phyloP scores from a whole-genome alignment of 2,797 vertebrate genomes.

The Taenioides sp. region DNA sequence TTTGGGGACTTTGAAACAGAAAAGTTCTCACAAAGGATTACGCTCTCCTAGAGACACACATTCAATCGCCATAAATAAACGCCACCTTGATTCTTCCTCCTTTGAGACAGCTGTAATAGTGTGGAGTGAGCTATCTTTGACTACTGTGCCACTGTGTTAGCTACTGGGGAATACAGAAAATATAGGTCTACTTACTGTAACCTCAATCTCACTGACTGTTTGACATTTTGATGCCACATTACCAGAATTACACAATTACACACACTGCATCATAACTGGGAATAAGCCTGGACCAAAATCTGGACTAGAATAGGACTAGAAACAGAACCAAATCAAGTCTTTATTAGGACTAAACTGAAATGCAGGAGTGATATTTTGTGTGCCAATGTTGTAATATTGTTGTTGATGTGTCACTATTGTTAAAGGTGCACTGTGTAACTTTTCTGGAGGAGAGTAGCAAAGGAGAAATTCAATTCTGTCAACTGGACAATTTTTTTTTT shows the following conservation, averaged over 20 bases:
- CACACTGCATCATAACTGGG: background rate
- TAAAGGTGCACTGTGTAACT: too few relatives aligned
- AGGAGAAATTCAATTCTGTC: too few relatives aligned
- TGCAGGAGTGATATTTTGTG: too few relatives aligned
- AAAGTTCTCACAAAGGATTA: conserved; percentile 22
- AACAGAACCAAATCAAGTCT: too few relatives aligned
- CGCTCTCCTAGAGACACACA: conserved; percentile 21
- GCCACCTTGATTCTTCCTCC: conserved; percentile 25
- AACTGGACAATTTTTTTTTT: too few relatives aligned
- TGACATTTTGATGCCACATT: background rate
- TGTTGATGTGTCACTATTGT: too few relatives aligned
- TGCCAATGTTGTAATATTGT: too few relatives aligned
- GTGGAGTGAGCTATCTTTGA: conserved; percentile 4
- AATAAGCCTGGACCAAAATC: background rate
- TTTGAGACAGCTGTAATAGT: conserved; percentile 13
- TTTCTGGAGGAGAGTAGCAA: too few relatives aligned
- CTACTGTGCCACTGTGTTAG: conserved; percentile 4
- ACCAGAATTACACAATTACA: background rate
- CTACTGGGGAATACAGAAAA: background rate
- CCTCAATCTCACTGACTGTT: background rate
- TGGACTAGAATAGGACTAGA: background rate
- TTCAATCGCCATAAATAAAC: conserved; percentile 30
- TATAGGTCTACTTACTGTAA: background rate
- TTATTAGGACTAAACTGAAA: too few relatives aligned
- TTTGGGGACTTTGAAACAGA: conserved; percentile 43